phyloP scores from a whole-genome alignment of 2,797 vertebrate genomes.

The Acanthopagrus latus region DNA sequence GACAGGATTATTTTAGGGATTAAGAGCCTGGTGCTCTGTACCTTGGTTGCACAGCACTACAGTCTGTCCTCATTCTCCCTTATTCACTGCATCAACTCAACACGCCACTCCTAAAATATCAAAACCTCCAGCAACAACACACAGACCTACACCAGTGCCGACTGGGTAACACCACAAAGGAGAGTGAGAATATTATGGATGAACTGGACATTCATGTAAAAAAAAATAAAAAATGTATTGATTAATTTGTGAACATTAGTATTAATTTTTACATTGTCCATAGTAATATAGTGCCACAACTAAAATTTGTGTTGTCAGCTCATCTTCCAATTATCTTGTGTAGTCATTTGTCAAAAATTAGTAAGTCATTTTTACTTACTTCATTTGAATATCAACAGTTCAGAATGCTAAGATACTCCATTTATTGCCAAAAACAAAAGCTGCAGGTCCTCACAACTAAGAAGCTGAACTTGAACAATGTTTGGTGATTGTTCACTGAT shows the following conservation, averaged over 20 bases:
- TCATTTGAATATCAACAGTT: too few species aligned
- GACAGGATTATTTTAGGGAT: slow-evolving; percentile 85
- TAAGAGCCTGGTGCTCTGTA: slow-evolving; percentile 78
- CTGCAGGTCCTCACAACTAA: neutral
- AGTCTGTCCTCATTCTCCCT: slow-evolving; percentile 68
- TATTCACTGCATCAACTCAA: slow-evolving; percentile 44
- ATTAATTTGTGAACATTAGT: too few species aligned
- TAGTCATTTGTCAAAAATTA: neutral
- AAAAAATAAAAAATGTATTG: too few species aligned
- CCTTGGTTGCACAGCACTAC: slow-evolving; percentile 70
- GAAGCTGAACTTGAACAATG: too few species aligned
- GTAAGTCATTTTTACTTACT: neutral
- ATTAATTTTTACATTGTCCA: neutral
- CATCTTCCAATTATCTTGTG: neutral
- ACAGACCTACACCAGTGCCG: slow-evolving; percentile 20
- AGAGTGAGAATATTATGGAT: neutral
- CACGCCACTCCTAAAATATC: slow-evolving; percentile 41
- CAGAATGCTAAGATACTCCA: neutral
- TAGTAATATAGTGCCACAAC: neutral
- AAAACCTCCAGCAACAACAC: slow-evolving; percentile 12
- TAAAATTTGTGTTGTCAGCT: neutral
- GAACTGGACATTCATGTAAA: neutral
- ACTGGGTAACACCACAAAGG: neutral
- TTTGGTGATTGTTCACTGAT: neutral
- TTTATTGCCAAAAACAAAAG: neutral